A percentile compares a stretch with the other conserved stretches of the same genome.
phyloP scores from a whole-genome alignment of 1,140 invertebrate species.

The Laupala kohalensis region DNA sequence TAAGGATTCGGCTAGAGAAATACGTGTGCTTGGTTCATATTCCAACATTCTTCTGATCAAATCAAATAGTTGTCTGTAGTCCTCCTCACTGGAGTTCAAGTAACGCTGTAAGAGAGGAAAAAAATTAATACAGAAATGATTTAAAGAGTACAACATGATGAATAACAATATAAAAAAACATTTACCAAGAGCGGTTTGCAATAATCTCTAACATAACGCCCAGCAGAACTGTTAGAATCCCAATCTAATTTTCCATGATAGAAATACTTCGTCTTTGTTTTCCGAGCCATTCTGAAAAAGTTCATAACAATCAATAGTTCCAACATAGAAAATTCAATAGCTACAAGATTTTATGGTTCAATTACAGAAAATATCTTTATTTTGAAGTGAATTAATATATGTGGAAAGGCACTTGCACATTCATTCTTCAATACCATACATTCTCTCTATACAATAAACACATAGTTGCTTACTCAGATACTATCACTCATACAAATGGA shows the following conservation, averaged over 20 bases:
- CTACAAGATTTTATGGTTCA: too few relatives aligned
- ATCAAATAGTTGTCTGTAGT: constrained; percentile 87
- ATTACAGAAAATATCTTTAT: too few relatives aligned
- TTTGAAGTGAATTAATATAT: too few relatives aligned
- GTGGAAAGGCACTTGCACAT: too few relatives aligned
- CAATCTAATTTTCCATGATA: constrained; percentile 88
- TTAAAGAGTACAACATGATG: neutral
- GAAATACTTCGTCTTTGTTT: constrained; percentile 96
- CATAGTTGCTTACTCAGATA: too few relatives aligned
- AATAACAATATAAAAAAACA: constrained; percentile 20
- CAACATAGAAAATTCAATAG: too few relatives aligned
- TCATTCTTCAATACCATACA: too few relatives aligned
- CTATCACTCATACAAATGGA: too few relatives aligned
- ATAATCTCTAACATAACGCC: constrained; percentile 94
- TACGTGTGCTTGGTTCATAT: constrained; percentile 83
- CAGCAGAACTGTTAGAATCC: constrained; percentile 87
- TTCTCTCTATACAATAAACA: too few relatives aligned
- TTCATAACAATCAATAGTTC: too few relatives aligned
- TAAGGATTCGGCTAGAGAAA: constrained; percentile 78
- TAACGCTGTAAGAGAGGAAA: constrained; percentile 61
- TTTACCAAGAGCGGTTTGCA: constrained; percentile 89
- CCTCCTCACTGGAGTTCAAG: constrained; percentile 72
- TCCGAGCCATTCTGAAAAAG: constrained; percentile 76
- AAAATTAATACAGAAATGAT: neutral
- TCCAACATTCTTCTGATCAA: constrained; percentile 91